Evolutionary conservation across 2,113 vertebrate genomes (phyloP).

Genomic region (Gnathonemus echidnorhynchus): DNA sequence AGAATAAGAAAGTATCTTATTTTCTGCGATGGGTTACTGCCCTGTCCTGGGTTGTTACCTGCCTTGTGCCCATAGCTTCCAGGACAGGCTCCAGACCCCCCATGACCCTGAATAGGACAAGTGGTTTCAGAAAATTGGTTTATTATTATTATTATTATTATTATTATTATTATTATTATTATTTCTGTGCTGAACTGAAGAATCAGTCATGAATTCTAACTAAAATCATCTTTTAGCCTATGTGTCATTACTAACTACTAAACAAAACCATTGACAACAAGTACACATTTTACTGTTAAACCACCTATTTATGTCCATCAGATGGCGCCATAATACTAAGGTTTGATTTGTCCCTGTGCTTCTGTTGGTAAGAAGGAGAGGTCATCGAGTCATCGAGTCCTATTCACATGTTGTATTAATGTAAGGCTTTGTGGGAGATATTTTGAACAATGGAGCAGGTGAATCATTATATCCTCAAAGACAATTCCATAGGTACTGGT

Average conservation of each 20-base stretch:
- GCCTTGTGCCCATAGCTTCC: no score
- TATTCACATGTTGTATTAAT: not conserved
- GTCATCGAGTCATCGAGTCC: not conserved
- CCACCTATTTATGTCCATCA: not conserved
- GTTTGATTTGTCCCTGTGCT: not conserved
- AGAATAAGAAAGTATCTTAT: no score
- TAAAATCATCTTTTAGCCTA: not conserved
- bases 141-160: no score
- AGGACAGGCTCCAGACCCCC: no score
- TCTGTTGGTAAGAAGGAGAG: not conserved
- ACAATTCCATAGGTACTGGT: not conserved
- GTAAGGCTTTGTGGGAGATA: not conserved
- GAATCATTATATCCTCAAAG: not conserved
- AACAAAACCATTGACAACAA: not conserved
- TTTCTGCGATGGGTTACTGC: no score
- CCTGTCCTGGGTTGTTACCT: no score
- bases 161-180: no score
- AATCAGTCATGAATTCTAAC: not conserved
- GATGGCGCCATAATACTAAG: not conserved
- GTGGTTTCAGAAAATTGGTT: no score
- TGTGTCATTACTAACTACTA: not conserved
- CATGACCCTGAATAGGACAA: no score
- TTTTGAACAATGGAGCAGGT: not conserved
- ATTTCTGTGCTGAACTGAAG: not conserved
- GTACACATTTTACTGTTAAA: not conserved